Evolutionary conservation across 2,797 vertebrate genomes (phyloP).

Genomic region (Hemibagrus guttatus): DNA sequence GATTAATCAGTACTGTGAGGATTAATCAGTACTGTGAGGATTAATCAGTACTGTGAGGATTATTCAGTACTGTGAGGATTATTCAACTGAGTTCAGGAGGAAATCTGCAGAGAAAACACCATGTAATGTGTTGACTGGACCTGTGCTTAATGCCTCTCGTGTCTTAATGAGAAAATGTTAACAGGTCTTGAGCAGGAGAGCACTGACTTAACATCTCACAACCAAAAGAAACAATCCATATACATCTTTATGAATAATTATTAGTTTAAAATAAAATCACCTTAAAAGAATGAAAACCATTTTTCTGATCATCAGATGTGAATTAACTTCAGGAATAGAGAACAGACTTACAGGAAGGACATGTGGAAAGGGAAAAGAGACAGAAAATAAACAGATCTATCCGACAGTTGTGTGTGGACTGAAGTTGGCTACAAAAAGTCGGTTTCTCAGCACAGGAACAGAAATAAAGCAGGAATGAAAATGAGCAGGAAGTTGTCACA

Average conservation of each 20-base stretch:
- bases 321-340: slow-evolving; percentile 24
- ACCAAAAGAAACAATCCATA: slow-evolving; percentile 47
- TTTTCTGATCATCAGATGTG: slow-evolving; percentile 18
- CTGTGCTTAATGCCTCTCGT: slow-evolving; percentile 9
- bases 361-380: not conserved
- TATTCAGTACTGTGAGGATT: not conserved
- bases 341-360: slow-evolving; percentile 2
- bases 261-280: slow-evolving; percentile 35
- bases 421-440: too few relatives aligned
- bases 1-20: not conserved
- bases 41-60: not conserved
- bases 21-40: not conserved
- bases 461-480: slow-evolving; percentile 42
- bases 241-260: slow-evolving; percentile 49
- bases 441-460: slow-evolving; percentile 34
- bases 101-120: slow-evolving; percentile 15
- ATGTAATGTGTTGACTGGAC: not conserved
- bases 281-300: slow-evolving; percentile 3
- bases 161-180: slow-evolving; percentile 1
- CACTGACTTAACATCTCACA: slow-evolving; percentile 58
- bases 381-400: slow-evolving; percentile 29
- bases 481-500: slow-evolving; percentile 64
- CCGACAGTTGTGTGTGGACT: slow-evolving; percentile 18
- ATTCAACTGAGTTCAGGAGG: not conserved
- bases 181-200: slow-evolving; percentile 67